Percentiles rank a stretch among this genome's conserved stretches.
Conservation (phyloP, 2,888 invertebrate genomes). For the Oxystoma pomonae region DNA sequence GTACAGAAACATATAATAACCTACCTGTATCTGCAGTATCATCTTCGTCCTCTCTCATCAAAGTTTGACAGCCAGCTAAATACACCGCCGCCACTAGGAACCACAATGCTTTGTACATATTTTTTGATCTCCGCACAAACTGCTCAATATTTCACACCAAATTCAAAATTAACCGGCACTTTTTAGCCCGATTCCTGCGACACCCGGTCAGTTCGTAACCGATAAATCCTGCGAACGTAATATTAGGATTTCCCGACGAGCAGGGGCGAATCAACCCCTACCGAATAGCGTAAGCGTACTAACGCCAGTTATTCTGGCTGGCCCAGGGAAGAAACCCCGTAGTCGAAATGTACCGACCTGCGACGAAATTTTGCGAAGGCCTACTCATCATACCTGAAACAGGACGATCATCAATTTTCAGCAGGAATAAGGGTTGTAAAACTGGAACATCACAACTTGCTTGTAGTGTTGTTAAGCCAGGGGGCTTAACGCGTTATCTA, state of each 20-base stretch:
- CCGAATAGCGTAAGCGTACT: neutral
- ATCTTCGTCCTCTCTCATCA: conserved; percentile 2
- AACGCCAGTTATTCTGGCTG: neutral
- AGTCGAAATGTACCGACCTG: conserved; percentile 23
- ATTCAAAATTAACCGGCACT: neutral
- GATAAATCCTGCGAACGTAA: too few relatives aligned
- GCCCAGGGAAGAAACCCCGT: neutral
- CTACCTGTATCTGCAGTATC: neutral
- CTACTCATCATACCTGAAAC: conserved; percentile 40
- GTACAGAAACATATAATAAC: too few relatives aligned
- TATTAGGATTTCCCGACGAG: neutral
- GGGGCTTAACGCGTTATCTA: neutral
- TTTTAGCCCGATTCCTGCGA: neutral
- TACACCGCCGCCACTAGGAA: neutral
- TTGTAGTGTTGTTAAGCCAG: neutral
- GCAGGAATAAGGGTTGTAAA: conserved; percentile 26
- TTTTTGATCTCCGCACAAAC: neutral
- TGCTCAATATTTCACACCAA: neutral
- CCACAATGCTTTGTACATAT: neutral
- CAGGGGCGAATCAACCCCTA: neutral
- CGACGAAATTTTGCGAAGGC: conserved; percentile 25
- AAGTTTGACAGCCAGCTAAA: neutral
- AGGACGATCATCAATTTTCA: conserved; percentile 42
- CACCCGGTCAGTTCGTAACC: too few relatives aligned
- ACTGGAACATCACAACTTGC: conserved; percentile 16